Evolutionary conservation across 1,140 invertebrate species (phyloP), one percentile per base, ranked within the genome.

Genomic region (Argopecten irradians): DNA sequence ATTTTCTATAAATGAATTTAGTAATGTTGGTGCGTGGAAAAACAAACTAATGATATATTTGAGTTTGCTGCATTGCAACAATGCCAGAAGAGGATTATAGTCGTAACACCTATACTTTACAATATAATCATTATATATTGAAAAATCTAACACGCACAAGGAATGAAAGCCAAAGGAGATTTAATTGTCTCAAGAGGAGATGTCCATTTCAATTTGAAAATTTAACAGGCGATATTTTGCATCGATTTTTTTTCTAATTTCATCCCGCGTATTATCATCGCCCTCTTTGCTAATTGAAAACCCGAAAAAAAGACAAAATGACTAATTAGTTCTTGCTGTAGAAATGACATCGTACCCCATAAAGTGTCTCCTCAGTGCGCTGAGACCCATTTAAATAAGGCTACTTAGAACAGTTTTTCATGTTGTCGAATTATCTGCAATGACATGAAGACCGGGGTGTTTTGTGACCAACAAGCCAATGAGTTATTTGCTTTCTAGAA

Each of bases 191-290:
- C 1, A 46, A 14, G 13, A 19, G 9, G 22, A 71, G 28, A 28
- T 28, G 55, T 16, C n/a, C 19, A 71, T 71, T 71, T 71, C 43
- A 55, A 19, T 55, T 55, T 55, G 14, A 55, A 55, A 55, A 11
- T 19, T 11, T 3, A 55, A 55, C 1, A n/a, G 28, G n/a, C 22
- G 22, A 71, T 28, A 28, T 28, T 71, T 71, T n/a, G 22, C 28
- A 71, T 71, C 13, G 55, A 71, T 71, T 71, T n/a, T 71, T 71
- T 71, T 71, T 71, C 55, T 71, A 71, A 71, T 71, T 71, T 71
- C 22, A 71, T 71, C 55, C 3, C n/a, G 16, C n/a, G 55, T 71
- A 71, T 71, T 71, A 71, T 71, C 55, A 11, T n/a, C 1, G 55
- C 28, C 55, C 19, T 71, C 55, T 71, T 71, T n/a, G 5, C 55